phyloP scores from a whole-genome alignment of 2,113 vertebrate species.

The Solea senegalensis region DNA sequence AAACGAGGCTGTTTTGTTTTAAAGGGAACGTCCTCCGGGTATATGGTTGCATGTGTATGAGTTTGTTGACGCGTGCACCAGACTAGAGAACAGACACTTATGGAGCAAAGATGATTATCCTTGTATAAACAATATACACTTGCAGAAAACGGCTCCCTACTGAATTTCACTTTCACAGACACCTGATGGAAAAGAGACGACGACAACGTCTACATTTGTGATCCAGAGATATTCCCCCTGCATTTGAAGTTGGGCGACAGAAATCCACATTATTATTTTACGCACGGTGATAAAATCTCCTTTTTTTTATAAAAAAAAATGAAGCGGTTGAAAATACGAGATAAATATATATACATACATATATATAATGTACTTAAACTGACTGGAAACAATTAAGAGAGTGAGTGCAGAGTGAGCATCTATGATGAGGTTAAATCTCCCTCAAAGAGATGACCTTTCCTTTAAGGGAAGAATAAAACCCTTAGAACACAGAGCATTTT shows the following conservation, averaged over 20 bases:
- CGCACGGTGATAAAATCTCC: not conserved
- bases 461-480: constrained; percentile 10
- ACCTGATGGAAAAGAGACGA: not conserved
- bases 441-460: not conserved
- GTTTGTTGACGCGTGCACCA: constrained; percentile 46
- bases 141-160: constrained; percentile 63
- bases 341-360: too few species aligned
- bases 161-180: constrained; percentile 48
- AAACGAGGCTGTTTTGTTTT: constrained; percentile 48
- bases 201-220: too few species aligned
- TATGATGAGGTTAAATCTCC: too few species aligned
- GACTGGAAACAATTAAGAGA: not conserved
- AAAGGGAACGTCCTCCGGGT: constrained; percentile 44
- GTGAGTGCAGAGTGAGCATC: too few species aligned
- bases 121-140: constrained; percentile 71
- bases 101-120: constrained; percentile 76
- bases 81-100: constrained; percentile 43
- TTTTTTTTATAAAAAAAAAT: not conserved
- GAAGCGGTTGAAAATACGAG: not conserved
- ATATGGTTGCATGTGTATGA: constrained; percentile 1
- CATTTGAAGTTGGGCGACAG: not conserved
- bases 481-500: too few species aligned
- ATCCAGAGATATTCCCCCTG: too few species aligned
- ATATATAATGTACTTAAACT: not conserved
- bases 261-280: not conserved